Conservation (phyloP, 2,797 vertebrate genomes). For the Schizopygopsis pylzovi region DNA sequence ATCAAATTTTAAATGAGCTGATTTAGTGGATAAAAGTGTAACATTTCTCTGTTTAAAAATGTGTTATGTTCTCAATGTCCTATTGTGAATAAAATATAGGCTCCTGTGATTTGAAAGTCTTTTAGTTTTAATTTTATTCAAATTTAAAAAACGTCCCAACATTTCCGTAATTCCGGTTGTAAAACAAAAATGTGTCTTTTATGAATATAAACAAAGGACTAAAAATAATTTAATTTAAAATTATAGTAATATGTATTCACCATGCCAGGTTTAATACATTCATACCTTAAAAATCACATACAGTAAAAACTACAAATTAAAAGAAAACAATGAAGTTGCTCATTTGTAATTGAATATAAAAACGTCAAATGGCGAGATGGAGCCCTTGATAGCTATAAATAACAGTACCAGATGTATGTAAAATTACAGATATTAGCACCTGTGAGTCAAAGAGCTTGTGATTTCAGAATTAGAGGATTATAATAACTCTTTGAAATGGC, state of each 20-base stretch:
- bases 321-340: background rate
- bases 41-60: too few species aligned
- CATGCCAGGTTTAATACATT: background rate
- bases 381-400: constrained; percentile 35
- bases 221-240: background rate
- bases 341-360: constrained; percentile 30
- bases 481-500: constrained; percentile 31
- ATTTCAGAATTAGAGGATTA: constrained; percentile 33
- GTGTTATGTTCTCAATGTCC: too few species aligned
- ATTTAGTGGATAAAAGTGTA: too few species aligned
- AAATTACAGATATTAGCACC: constrained; percentile 44
- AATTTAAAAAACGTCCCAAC: too few species aligned
- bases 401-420: constrained; percentile 27
- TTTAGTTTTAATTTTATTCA: too few species aligned
- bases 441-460: constrained; percentile 31
- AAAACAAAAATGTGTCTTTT: background rate
- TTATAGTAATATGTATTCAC: background rate
- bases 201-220: background rate
- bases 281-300: background rate
- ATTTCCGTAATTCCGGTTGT: too few species aligned
- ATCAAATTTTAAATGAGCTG: too few species aligned
- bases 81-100: too few species aligned
- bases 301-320: background rate
- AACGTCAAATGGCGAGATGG: background rate
- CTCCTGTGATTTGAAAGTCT: too few species aligned